These are phyloP conservation scores for Syngnathus scovelli DNA, from an alignment of 2,113 vertebrate genomes.

Conservation along the genomic window DNA sequence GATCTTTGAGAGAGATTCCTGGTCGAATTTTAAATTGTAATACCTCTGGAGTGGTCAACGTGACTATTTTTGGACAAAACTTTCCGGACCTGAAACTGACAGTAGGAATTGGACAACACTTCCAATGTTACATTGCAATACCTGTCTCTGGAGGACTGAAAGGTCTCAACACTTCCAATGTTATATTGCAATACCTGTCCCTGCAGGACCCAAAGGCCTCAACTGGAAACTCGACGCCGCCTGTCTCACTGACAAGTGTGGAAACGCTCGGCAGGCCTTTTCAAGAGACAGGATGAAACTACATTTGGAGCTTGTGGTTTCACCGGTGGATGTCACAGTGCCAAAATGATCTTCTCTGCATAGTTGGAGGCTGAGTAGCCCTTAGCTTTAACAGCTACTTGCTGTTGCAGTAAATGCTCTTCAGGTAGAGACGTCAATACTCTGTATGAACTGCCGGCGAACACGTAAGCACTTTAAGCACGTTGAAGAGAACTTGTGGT, in stretches of 20 bases:
- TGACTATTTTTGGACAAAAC: neutral
- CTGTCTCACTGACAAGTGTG: neutral
- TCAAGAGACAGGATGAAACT: conserved; percentile 39
- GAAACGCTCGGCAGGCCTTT: conserved; percentile 46
- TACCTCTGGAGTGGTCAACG: neutral
- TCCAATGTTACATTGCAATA: neutral
- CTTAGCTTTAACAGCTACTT: neutral
- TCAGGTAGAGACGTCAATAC: neutral
- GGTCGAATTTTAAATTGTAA: no score
- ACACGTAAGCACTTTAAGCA: neutral
- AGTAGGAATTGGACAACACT: neutral
- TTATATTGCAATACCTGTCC: neutral
- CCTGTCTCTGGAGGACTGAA: conserved; percentile 28
- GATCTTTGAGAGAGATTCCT: no score
- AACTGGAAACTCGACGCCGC: neutral
- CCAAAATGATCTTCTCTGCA: neutral
- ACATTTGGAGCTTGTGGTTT: neutral
- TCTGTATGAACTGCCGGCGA: neutral
- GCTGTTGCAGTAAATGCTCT: neutral
- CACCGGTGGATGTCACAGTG: neutral
- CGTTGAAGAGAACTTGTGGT: neutral
- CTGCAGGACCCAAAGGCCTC: conserved; percentile 30
- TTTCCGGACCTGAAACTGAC: neutral
- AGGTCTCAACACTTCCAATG: neutral
- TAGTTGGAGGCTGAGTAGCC: neutral